phyloP scores from a whole-genome alignment of 2,113 vertebrate species.

The Corapipo altera region DNA sequence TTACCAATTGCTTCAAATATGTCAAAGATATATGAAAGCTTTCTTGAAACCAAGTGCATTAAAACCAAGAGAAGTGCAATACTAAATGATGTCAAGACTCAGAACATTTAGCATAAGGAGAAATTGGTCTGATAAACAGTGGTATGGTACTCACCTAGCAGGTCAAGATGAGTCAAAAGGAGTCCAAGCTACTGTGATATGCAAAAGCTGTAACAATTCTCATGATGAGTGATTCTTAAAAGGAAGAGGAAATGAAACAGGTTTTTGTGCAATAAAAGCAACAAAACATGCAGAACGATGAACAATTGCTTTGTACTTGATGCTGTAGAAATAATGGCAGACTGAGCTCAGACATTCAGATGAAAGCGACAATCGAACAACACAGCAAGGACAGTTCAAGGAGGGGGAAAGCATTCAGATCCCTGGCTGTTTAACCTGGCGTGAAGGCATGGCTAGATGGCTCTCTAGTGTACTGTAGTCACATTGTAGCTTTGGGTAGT shows the following conservation, averaged over 20 bases:
- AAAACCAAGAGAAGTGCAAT: slow-evolving; percentile 64
- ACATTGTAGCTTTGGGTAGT: slow-evolving; percentile 75
- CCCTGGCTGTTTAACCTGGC: slow-evolving; percentile 51
- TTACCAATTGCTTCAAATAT: background rate
- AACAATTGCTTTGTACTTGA: slow-evolving; percentile 30
- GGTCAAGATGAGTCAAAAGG: slow-evolving; percentile 4
- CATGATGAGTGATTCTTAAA: slow-evolving; percentile 59
- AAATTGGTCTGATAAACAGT: background rate
- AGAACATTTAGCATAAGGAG: background rate
- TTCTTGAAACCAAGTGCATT: slow-evolving; percentile 69
- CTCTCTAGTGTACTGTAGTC: slow-evolving; percentile 69
- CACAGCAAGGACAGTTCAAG: slow-evolving; percentile 17
- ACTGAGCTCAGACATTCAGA: slow-evolving; percentile 57
- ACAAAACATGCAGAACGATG: slow-evolving; percentile 44
- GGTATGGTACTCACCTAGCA: background rate
- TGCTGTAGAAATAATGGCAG: slow-evolving; percentile 19
- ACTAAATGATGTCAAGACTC: slow-evolving; percentile 27
- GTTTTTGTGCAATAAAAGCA: slow-evolving; percentile 60
- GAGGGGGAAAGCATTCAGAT: slow-evolving; percentile 1
- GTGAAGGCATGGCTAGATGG: slow-evolving; percentile 67
- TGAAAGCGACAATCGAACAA: slow-evolving; percentile 62
- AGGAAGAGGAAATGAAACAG: slow-evolving; percentile 26
- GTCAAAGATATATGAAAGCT: slow-evolving; percentile 21
- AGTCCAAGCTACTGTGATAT: background rate
- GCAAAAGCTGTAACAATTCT: slow-evolving; percentile 56